Evolutionary conservation across 2,888 invertebrate species (phyloP).

Genomic region (Ramazzottius varieornatus): DNA sequence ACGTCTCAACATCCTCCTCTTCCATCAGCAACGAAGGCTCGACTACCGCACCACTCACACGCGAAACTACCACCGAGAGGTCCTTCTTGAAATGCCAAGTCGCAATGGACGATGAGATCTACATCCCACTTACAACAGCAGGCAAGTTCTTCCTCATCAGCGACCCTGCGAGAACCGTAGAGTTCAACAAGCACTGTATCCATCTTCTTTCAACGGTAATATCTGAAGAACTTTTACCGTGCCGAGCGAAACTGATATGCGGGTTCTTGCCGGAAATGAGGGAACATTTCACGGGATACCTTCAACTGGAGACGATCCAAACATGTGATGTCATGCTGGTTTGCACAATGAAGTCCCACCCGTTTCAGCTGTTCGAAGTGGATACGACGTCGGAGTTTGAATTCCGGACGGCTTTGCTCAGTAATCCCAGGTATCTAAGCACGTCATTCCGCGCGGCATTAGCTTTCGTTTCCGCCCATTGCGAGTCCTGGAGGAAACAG

Average conservation of each 20-base stretch:
- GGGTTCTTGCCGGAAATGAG: conserved; percentile 17
- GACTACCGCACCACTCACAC: not conserved
- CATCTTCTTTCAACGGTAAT: not conserved
- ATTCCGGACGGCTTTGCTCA: conserved; percentile 33
- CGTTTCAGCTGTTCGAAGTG: conserved; percentile 28
- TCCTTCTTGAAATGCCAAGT: not conserved
- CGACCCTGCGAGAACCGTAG: not conserved
- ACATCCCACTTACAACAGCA: not conserved
- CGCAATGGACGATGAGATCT: not conserved
- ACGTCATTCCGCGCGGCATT: conserved; percentile 36
- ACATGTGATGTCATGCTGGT: conserved; percentile 38
- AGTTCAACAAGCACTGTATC: not conserved
- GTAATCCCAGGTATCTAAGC: conserved; percentile 34
- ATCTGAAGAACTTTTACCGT: not conserved
- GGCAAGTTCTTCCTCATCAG: conserved; percentile 1
- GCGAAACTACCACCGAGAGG: not conserved
- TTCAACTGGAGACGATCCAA: conserved; percentile 34
- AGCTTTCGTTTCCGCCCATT: conserved; percentile 33
- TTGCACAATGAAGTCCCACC: conserved; percentile 30
- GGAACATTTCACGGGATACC: conserved; percentile 35
- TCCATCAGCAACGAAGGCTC: not conserved
- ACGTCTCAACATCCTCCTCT: too few species aligned
- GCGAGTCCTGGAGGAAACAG: conserved; percentile 22
- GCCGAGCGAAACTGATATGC: conserved; percentile 25
- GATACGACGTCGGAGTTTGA: conserved; percentile 30